These are phyloP conservation scores for Platanista minor DNA, from an alignment of 2,113 vertebrate genomes.

Conservation along the genomic window DNA sequence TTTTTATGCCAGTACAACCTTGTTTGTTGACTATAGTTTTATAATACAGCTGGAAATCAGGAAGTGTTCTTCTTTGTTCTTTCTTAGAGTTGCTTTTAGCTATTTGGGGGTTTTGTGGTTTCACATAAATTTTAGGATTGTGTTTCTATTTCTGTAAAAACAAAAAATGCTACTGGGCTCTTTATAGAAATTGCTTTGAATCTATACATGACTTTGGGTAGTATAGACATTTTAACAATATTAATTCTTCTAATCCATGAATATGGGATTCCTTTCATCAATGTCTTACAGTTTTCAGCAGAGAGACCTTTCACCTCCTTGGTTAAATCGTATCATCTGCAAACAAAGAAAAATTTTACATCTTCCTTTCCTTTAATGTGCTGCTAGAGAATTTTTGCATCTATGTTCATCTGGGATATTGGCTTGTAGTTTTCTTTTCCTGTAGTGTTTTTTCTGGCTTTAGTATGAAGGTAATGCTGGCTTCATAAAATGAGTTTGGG, in stretches of 20 bases:
- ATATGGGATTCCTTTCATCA: not conserved
- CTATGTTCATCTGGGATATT: not conserved
- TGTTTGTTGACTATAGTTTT: not conserved
- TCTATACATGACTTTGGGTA: not conserved
- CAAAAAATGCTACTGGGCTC: not conserved
- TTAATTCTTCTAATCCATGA: not conserved
- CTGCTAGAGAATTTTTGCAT: not conserved
- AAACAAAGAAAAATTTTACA: not conserved
- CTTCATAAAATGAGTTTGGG: not conserved
- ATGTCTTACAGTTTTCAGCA: not conserved
- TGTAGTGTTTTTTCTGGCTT: not conserved
- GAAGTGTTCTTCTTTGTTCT: not conserved
- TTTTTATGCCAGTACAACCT: not conserved
- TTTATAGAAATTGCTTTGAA: not conserved
- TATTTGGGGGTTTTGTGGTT: not conserved
- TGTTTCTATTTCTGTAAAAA: not conserved
- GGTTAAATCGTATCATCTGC: not conserved
- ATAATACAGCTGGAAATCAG: not conserved
- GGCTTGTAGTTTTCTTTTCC: not conserved
- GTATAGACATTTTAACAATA: not conserved
- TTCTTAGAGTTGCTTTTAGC: not conserved
- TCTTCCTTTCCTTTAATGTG: not conserved
- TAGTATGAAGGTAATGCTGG: not conserved
- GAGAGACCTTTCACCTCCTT: not conserved
- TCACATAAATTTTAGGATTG: not conserved